A percentile compares a stretch with the other conserved stretches of the same genome.
Evolutionary conservation across 1,140 invertebrate species (phyloP).

Genomic region (Listronotus oregonensis): DNA sequence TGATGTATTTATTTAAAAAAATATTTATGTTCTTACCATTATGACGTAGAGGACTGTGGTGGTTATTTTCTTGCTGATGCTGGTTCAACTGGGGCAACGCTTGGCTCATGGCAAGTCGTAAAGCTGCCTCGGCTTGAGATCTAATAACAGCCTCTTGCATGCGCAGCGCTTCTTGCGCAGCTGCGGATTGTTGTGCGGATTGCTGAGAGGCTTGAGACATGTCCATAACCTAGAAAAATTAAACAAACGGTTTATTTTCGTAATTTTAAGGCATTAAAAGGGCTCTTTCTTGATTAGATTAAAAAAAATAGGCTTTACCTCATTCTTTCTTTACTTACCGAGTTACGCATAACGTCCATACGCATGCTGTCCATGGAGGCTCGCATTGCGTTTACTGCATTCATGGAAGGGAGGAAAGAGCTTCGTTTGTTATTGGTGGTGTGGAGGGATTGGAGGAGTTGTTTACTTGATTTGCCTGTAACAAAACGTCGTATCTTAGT

Average conservation of each 20-base stretch:
- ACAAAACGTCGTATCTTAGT: conserved; percentile 2
- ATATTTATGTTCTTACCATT: conserved; percentile 45
- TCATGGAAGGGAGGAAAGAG: conserved; percentile 50
- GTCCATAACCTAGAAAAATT: conserved; percentile 25
- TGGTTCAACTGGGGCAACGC: conserved; percentile 60
- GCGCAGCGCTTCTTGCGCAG: conserved; percentile 72
- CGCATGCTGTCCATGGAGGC: conserved; percentile 56
- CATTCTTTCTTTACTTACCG: conserved; percentile 42
- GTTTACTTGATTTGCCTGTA: conserved; percentile 54
- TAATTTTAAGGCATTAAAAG: no score
- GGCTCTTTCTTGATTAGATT: no score
- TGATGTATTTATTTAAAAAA: not conserved
- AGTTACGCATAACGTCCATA: conserved; percentile 54
- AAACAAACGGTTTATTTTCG: not conserved
- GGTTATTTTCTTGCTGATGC: conserved; percentile 50
- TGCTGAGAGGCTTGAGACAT: conserved; percentile 38
- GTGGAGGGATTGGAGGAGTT: conserved; percentile 54
- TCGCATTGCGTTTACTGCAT: conserved; percentile 58
- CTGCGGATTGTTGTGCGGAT: conserved; percentile 59
- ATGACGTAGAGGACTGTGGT: conserved; percentile 51
- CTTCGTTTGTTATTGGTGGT: conserved; percentile 54
- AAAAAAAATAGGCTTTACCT: no score
- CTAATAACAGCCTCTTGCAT: conserved; percentile 77
- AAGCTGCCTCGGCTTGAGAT: conserved; percentile 80
- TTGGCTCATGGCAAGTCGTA: conserved; percentile 74